phyloP scores from a whole-genome alignment of 2,797 vertebrate species.

The Alauda arvensis region DNA sequence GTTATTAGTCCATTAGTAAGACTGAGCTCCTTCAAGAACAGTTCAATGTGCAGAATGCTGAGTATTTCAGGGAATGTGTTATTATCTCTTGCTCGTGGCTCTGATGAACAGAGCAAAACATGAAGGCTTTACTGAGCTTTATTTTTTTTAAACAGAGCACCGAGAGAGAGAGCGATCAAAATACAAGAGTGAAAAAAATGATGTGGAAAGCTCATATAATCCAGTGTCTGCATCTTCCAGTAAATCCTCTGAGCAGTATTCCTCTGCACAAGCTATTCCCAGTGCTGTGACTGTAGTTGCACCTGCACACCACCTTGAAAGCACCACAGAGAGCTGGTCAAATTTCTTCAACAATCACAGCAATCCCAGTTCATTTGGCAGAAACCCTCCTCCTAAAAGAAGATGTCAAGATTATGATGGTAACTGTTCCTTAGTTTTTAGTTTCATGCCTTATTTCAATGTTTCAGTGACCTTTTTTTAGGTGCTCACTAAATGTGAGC shows the following conservation, averaged over 20 bases:
- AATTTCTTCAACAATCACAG: slow-evolving; percentile 86
- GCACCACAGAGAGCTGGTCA: slow-evolving; percentile 96
- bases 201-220: slow-evolving; percentile 82
- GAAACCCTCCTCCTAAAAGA: slow-evolving; percentile 84
- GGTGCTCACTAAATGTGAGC: not conserved
- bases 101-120: not conserved
- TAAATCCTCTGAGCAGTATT: slow-evolving; percentile 77
- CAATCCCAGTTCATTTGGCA: slow-evolving; percentile 82
- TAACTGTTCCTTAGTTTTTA: slow-evolving; percentile 53
- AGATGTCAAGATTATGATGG: slow-evolving; percentile 97
- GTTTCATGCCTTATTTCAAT: not conserved
- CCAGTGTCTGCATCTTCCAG: slow-evolving; percentile 68
- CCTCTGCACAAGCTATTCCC: slow-evolving; percentile 79
- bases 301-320: slow-evolving; percentile 90
- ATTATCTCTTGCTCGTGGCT: not conserved
- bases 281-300: slow-evolving; percentile 85
- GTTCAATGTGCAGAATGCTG: not conserved
- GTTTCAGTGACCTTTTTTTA: not conserved
- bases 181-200: slow-evolving; percentile 91
- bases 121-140: not conserved
- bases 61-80: not conserved
- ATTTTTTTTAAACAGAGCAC: slow-evolving; percentile 78
- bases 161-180: slow-evolving; percentile 86
- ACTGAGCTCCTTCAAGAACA: not conserved
- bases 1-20: not conserved